A percentile compares a stretch with the other conserved stretches of the same genome.
Conservation (phyloP, 2,888 invertebrate species). For the Gastrophysa polygoni region DNA sequence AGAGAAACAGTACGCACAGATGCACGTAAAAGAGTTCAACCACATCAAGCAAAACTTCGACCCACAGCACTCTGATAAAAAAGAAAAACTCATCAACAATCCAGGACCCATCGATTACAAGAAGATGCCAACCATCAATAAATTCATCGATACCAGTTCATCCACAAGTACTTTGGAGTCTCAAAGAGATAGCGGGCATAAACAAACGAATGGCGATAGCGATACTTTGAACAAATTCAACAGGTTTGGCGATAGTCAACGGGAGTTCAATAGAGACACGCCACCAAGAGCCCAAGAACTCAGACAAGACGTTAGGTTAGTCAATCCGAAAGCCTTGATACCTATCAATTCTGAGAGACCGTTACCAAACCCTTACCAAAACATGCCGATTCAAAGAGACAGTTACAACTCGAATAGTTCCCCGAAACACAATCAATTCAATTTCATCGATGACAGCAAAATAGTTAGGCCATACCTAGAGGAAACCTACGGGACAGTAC, state of each 20-base stretch:
- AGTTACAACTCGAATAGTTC: constrained; percentile 31
- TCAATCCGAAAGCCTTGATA: constrained; percentile 56
- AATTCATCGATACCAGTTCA: constrained; percentile 55
- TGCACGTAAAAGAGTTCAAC: constrained; percentile 50
- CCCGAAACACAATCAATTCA: constrained; percentile 6
- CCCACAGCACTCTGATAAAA: constrained; percentile 31
- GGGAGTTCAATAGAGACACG: constrained; percentile 40
- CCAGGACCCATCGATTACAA: constrained; percentile 43
- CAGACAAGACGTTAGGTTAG: constrained; percentile 50
- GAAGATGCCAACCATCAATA: constrained; percentile 42
- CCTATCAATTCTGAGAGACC: constrained; percentile 55
- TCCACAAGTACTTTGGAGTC: constrained; percentile 55
- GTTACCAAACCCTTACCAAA: constrained; percentile 54
- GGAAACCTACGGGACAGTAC: constrained; percentile 53
- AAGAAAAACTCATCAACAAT: constrained; percentile 30
- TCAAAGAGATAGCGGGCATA: constrained; percentile 39
- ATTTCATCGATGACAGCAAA: constrained; percentile 30
- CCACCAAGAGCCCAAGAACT: constrained; percentile 52
- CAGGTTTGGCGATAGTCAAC: constrained; percentile 20
- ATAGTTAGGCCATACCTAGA: constrained; percentile 34
- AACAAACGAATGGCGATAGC: constrained; percentile 23
- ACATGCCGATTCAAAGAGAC: constrained; percentile 16
- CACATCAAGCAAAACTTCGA: constrained; percentile 47
- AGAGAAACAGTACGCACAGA: constrained; percentile 48
- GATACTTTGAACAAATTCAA: constrained; percentile 20